A percentile compares a stretch with the other conserved stretches of the same genome.
phyloP scores from a whole-genome alignment of 2,113 vertebrate species.

The Malurus elegans region DNA sequence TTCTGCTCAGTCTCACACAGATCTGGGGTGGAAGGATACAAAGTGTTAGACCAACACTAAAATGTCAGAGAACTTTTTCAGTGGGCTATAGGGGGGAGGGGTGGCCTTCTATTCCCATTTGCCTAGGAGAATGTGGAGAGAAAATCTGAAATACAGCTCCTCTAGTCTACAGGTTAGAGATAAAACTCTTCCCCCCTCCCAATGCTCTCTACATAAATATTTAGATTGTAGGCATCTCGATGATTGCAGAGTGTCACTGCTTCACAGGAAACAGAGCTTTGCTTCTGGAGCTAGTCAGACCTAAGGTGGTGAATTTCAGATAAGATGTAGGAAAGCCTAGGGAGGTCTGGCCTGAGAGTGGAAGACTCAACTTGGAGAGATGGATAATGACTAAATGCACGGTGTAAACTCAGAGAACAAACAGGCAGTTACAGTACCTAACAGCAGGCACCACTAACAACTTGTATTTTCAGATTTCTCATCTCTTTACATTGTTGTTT shows the following conservation, averaged over 20 bases:
- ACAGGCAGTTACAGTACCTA: not conserved
- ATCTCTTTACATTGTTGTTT: not conserved
- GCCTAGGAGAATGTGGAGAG: not conserved
- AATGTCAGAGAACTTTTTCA: not conserved
- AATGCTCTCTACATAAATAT: not conserved
- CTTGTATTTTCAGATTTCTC: not conserved
- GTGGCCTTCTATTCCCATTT: not conserved
- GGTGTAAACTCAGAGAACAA: not conserved
- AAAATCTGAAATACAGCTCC: not conserved
- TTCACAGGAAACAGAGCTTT: not conserved
- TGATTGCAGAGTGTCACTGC: not conserved
- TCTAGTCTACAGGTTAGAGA: not conserved
- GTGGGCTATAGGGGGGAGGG: rapidly evolving
- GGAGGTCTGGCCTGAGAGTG: not conserved
- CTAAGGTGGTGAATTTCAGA: not conserved
- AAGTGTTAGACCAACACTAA: not conserved
- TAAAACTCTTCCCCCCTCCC: not conserved
- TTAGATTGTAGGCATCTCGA: not conserved
- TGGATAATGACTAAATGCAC: not conserved
- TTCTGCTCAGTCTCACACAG: not conserved
- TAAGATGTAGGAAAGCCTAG: not conserved
- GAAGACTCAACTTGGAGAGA: not conserved
- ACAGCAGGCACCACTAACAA: not conserved
- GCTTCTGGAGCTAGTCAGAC: not conserved
- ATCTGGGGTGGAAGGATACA: not conserved